Evolutionary conservation across 2,888 invertebrate species (phyloP).

Genomic region (Tenthredo distinguenda): DNA sequence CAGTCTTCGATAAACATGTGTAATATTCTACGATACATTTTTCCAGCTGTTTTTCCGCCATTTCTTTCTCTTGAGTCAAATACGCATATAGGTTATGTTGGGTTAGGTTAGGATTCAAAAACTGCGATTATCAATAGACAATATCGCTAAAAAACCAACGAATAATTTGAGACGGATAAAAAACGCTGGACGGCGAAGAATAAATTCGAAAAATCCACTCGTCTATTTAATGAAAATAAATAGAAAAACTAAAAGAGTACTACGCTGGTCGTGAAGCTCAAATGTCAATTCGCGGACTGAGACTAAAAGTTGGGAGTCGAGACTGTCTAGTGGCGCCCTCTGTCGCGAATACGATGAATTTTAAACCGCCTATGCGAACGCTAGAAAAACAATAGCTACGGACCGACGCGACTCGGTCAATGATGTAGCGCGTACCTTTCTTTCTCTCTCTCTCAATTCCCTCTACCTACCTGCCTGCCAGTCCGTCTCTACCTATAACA

Average conservation of each 20-base stretch:
- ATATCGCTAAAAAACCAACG: too few relatives aligned
- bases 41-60: conserved; percentile 66
- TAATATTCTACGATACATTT: conserved; percentile 67
- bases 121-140: too few relatives aligned
- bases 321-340: conserved; percentile 5
- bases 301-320: too few relatives aligned
- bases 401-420: background rate
- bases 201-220: background rate
- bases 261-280: background rate
- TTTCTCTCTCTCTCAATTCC: background rate
- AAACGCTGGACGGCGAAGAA: background rate
- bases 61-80: conserved; percentile 4
- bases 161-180: background rate
- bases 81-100: background rate
- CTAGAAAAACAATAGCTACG: background rate
- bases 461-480: background rate
- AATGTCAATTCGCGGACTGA: background rate
- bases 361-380: too few relatives aligned
- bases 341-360: background rate
- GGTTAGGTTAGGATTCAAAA: background rate
- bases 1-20: conserved; percentile 61
- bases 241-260: background rate
- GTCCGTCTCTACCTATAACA: background rate
- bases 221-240: background rate
- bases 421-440: background rate